phyloP scores from a whole-genome alignment of 2,797 vertebrate species.

The Myioborus melanocephalus region DNA sequence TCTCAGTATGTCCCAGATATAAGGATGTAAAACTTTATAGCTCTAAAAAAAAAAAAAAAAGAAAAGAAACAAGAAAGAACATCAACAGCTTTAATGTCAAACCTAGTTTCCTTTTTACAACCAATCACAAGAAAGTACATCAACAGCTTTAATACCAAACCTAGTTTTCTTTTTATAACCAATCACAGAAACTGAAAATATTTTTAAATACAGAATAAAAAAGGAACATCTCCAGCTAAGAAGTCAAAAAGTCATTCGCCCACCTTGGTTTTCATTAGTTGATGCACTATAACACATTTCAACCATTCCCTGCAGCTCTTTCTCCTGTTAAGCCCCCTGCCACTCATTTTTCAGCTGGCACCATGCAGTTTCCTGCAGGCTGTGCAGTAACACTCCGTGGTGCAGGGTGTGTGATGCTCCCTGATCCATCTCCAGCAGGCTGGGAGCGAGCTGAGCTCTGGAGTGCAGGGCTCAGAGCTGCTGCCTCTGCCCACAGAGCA shows the following conservation, averaged over 20 bases:
- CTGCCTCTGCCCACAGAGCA: background rate
- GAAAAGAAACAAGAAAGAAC: background rate
- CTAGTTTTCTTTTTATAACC: background rate
- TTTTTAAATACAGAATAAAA: background rate
- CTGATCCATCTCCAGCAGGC: background rate
- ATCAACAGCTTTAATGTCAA: background rate
- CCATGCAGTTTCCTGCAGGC: background rate
- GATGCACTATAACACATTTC: background rate
- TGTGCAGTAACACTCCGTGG: background rate
- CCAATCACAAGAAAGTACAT: background rate
- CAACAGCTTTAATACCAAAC: background rate
- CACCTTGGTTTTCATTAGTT: background rate
- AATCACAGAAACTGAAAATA: background rate
- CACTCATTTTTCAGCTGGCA: background rate
- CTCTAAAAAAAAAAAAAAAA: background rate
- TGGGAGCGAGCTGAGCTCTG: background rate
- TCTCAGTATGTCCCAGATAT: background rate
- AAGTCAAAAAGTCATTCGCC: background rate
- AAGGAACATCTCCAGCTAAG: background rate
- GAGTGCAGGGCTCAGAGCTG: background rate
- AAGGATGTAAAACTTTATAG: background rate
- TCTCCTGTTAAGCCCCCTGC: background rate
- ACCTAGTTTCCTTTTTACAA: background rate
- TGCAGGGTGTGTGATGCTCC: background rate
- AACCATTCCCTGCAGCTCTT: background rate